Evolutionary conservation across 2,888 invertebrate genomes (phyloP), one percentile per base, ranked within the genome.

Genomic region (Catocala fraxini): DNA sequence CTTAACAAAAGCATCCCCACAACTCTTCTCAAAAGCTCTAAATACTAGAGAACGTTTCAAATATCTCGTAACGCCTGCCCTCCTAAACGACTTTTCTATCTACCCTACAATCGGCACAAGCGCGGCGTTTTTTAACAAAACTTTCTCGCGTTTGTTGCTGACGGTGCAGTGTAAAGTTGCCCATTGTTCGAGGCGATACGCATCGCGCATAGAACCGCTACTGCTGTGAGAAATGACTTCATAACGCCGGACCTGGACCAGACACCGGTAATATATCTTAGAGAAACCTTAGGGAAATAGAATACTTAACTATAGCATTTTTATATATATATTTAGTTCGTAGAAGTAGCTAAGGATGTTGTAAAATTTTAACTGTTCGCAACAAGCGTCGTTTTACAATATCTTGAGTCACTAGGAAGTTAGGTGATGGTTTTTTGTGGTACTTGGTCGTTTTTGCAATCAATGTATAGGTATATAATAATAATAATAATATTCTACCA

Each of bases 121-220:
- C 12, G 7, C 11, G 11, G n/a, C 6, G 15, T 10, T 51, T 59
- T 70, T 73, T 56, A 59, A 13, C 33, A 49, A 55, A 69, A 69
- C 56, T 64, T 49, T 65, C 63, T 70, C 79, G 77, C 78, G 6
- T 57, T 5, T 13, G 10, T 71, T 85, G 82, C 83, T 58, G 72
- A 75, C 86, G 65, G 60, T 87, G 84, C 85, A 57, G 71, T 62
- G 52, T 34, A 52, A 62, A 56, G 74, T 75, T 79, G 71, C 52
- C 83, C 78, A 88, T 89, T 88, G 88, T 88, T 86, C 75, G 74
- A 66, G 43, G 79, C 72, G 87, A 87, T 88, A 88, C 80, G 79
- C 86, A 87, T 89, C 87, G 75, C 65, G 66, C 69, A 73, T 78
- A 75, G 77, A 81, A 83, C 81, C 77, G 81, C 85, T 80, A 76